Evolutionary conservation across 2,888 invertebrate genomes (phyloP).

Genomic region (Melanostoma scalare): DNA sequence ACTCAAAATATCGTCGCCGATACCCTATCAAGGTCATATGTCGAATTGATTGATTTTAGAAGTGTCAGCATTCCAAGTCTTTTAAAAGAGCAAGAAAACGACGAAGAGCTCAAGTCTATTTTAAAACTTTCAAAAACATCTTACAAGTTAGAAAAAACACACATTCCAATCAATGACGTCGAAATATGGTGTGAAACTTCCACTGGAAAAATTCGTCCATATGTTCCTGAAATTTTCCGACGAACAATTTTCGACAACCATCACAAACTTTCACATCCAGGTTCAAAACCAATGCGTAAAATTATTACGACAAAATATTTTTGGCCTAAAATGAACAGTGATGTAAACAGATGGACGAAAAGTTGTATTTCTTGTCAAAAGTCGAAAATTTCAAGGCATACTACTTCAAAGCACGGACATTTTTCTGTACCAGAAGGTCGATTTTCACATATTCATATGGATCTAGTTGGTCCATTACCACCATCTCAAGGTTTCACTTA

Average conservation of each 20-base stretch:
- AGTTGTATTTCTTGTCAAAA: not conserved
- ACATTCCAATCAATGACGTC: not conserved
- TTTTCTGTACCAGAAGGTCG: slow-evolving; percentile 6
- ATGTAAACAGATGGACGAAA: not conserved
- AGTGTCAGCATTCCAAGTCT: not conserved
- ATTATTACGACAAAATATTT: not conserved
- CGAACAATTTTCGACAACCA: slow-evolving; percentile 5
- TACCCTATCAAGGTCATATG: not conserved
- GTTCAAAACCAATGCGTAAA: not conserved
- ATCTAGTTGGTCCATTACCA: slow-evolving; percentile 7
- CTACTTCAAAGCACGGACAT: not conserved
- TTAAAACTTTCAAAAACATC: not conserved
- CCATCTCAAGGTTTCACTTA: slow-evolving; percentile 14
- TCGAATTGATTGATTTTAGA: not conserved
- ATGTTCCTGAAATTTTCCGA: not conserved
- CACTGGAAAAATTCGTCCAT: not conserved
- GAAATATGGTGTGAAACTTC: not conserved
- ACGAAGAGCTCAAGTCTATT: not conserved
- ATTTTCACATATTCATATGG: slow-evolving; percentile 74
- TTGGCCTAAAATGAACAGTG: slow-evolving; percentile 9
- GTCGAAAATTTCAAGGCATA: slow-evolving; percentile 13
- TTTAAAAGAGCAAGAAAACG: not conserved
- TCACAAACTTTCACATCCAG: not conserved
- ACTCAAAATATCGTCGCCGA: slow-evolving; percentile 3
- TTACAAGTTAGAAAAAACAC: not conserved